Evolutionary conservation across 2,797 vertebrate genomes (phyloP), one percentile per base, ranked within the genome.

Genomic region (Eremophila alpestris): DNA sequence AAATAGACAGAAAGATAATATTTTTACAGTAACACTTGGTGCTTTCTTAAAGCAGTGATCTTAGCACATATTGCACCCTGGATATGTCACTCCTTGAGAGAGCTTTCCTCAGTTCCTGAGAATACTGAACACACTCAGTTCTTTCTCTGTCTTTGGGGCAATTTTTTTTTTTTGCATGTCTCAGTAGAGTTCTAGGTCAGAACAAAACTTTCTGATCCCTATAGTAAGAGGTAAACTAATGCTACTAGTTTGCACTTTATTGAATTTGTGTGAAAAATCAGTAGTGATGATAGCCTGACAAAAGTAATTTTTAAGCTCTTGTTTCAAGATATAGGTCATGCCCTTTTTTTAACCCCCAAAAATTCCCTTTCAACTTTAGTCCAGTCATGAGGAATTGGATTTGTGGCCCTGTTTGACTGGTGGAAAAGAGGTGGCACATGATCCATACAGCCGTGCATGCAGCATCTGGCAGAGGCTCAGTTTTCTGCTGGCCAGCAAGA

Each of bases 371-470:
- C 43, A 73, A 1, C 32, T 21, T 75, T 17, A 75, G 8, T 27
- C 43, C 40, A 62, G 60, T 14, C 58, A 21, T 59, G 58, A 89
- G 92, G 21, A n/a, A 27, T 17, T 86, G 43, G 32, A 59, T 73
- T 70, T 87, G 26, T 60, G 52, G 40, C 10, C 60, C 30, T 1
- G 2, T 58, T 92, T 85, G 76, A 70, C 64, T 80, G 79, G 71
- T 54, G 51, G 82, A 91, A 78, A 8, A 81, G 15, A 49, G 88
- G 29, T 56, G 62, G 73, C 84, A 83, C n/a, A 38, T 29, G 86
- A 41, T 41, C 59, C 63, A 67, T 92, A 83, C 91, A 96, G 91
- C 92, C 94, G 87, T 91, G 63, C 34, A 60, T 78, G 43, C 26
- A 91, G 36, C 32, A 49, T 55, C 75, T 92, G 84, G 60, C 81